These are phyloP conservation scores for Dicrurus megarhynchus DNA, from an alignment of 2,113 vertebrate genomes.

Conservation along the genomic window DNA sequence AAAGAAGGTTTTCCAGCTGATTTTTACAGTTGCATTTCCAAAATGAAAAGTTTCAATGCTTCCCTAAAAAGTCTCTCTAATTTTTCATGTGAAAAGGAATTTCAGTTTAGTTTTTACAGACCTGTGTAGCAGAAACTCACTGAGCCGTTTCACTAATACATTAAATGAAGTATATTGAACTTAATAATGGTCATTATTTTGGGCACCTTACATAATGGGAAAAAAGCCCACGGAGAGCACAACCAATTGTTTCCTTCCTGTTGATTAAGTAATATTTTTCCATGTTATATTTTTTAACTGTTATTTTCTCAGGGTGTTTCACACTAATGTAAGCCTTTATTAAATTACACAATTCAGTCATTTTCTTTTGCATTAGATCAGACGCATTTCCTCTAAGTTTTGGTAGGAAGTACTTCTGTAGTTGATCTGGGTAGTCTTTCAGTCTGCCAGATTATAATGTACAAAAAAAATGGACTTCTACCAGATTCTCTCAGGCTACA, in stretches of 20 bases:
- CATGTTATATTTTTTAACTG: not conserved
- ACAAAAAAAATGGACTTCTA: not conserved
- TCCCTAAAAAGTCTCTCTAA: not conserved
- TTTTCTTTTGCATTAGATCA: not conserved
- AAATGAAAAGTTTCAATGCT: not conserved
- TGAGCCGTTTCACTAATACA: not conserved
- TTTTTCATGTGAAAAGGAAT: not conserved
- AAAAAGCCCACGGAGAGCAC: not conserved
- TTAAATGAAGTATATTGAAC: not conserved
- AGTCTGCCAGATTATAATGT: not conserved
- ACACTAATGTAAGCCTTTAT: not conserved
- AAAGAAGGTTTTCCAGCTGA: not conserved
- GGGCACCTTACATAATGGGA: not conserved
- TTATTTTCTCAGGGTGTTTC: not conserved
- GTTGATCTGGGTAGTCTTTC: not conserved
- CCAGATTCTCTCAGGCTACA: not conserved
- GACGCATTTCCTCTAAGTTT: not conserved
- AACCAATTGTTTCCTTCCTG: not conserved
- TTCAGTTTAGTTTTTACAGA: not conserved
- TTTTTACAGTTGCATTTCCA: not conserved
- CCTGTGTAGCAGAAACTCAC: not conserved
- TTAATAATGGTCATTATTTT: not conserved
- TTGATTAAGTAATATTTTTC: not conserved
- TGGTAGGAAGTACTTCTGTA: not conserved
- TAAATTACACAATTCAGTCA: not conserved